Base-by-base conservation (phyloP, 1,140 invertebrate species). In the Homalodisca vitripennis region DNA sequence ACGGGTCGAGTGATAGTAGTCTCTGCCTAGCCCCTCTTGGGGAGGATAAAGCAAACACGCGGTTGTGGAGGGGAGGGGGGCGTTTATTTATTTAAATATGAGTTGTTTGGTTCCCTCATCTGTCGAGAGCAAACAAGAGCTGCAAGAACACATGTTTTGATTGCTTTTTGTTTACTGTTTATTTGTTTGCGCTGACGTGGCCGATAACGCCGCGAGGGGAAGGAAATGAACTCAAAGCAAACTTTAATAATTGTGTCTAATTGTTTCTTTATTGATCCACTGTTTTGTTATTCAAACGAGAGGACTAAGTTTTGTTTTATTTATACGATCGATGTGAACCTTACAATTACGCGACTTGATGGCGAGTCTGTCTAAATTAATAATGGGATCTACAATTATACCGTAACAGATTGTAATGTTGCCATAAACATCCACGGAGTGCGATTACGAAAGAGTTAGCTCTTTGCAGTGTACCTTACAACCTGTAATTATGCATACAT, bases 81-180 rank as follows among this genome's bases (percentile, higher is more conserved):
- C 41, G 74, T 75, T 75, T 75, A 75, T 75, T 75, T 75, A 75
- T 73, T 75, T 75, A 73, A 75, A 75, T 75, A 75, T 72, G 74
- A 75, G 72, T 72, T 71, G 74, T 73, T 73, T 73, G 68, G 70
- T 48, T 31, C 29, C 46, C 69, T 41, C 71, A 64, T 65, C 72
- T 67, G 68, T 67, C 71, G 66, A 67, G 57, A 63, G 63, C 69
- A 70, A 68, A 73, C 70, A 73, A n/a, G 53, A 26, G 62, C 41
- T 32, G 68, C 57, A 66, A 69, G 71, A 75, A 75, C 74, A 75
- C 74, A 75, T 75, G 74, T 75, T 75, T 75, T 75, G 74, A 75
- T 75, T 75, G 74, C 74, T 73, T 72, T 75, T 69, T 75, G 74
- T 73, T 75, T 70, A 73, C 73, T 75, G 74, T 75, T 74, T 74